Conservation (phyloP, 2,113 vertebrate species). For the Poecilia latipinna region DNA sequence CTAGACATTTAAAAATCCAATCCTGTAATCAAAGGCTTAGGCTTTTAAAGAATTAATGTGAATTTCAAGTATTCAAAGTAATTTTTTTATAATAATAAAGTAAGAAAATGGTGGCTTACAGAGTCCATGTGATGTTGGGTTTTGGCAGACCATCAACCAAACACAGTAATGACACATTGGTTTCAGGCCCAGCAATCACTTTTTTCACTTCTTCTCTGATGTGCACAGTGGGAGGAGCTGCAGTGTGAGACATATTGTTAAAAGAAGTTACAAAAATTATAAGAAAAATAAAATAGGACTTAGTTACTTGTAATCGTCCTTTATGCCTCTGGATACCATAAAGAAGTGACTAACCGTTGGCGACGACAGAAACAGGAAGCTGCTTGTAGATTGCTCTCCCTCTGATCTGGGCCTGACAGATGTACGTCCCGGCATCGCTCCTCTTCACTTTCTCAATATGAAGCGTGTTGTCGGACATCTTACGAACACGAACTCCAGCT, state of each 20-base stretch:
- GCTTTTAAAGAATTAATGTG: neutral
- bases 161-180: slow-evolving; percentile 71
- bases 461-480: slow-evolving; percentile 50
- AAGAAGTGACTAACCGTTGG: slow-evolving; percentile 70
- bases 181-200: slow-evolving; percentile 71
- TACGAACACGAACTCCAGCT: slow-evolving; percentile 25
- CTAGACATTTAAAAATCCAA: too few relatives aligned
- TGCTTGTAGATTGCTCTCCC: slow-evolving; percentile 13
- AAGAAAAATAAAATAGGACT: neutral
- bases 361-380: slow-evolving; percentile 66
- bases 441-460: slow-evolving; percentile 57
- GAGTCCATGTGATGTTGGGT: slow-evolving; percentile 76
- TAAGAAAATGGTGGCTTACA: slow-evolving; percentile 58
- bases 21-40: too few relatives aligned
- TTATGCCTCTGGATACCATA: neutral
- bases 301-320: neutral
- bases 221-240: slow-evolving; percentile 68
- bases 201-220: slow-evolving; percentile 51
- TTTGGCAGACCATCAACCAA: slow-evolving; percentile 71
- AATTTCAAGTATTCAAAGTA: neutral
- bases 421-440: slow-evolving; percentile 71
- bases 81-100: neutral
- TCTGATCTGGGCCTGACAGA: slow-evolving; percentile 71
- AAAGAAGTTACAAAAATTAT: rapidly evolving
- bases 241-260: neutral